Evolutionary conservation across 2,888 invertebrate genomes (phyloP), one percentile per base, ranked within the genome.

Genomic region (Bellardia pandia): DNA sequence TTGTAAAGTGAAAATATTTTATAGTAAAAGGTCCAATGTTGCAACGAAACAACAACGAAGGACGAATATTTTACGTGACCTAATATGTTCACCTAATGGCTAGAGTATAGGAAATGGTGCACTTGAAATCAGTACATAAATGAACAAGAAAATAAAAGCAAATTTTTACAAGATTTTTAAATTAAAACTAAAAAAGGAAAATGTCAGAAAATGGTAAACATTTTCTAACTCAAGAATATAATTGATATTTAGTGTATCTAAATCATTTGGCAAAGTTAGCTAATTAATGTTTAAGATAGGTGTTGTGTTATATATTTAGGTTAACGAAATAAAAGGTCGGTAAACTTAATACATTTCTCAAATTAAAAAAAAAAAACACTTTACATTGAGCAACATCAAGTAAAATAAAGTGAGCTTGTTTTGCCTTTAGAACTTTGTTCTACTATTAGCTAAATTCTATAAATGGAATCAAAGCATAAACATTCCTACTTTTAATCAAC

Each of bases 1-100:
- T 53, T 40, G 11, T 64, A 72, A 37, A 77, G 53, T 79, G 87
- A 89, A 89, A 89, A 89, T 62, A 80, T 72, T 62, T 71, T 45
- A 13, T 53, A n/a, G 45, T 72, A 64, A 66, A 56, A 82, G 76
- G 69, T 40, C 13, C 60, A 53, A 69, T 69, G 60, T 76, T 69
- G 42, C 66, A 82, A 69, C 42, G 76, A 82, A 68, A 75, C 69
- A 82, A 53, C 60, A 75, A 68, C 51, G 75, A 76, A 82, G 82
- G 82, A 76, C 82, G 68, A 82, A 82, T 69, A 53, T 8, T 76
- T 62, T 82, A 82, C 82, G 82, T 82, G 82, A 82, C 60, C 68
- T 37, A 69, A 79, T 62, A 79, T 71, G 45, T 48, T 48, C 40
- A 37, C 58, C 58, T 45, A 68, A n/a, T 13, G 3, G 13, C 13